phyloP scores from a whole-genome alignment of 2,113 vertebrate species.

The Gasterosteus nipponicus region DNA sequence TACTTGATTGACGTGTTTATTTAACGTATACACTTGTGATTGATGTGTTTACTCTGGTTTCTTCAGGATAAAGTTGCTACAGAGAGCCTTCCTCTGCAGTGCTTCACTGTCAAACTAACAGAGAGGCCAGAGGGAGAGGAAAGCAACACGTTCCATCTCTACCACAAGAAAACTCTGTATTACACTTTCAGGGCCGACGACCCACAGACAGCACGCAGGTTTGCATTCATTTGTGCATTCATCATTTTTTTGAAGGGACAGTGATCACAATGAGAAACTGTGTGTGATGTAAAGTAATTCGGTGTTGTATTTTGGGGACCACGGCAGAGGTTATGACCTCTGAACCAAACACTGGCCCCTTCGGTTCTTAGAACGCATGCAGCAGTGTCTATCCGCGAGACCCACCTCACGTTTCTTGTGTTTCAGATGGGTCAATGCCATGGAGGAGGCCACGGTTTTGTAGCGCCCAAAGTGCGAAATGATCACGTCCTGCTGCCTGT shows the following conservation, averaged over 20 bases:
- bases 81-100: slow-evolving; percentile 93
- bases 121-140: slow-evolving; percentile 87
- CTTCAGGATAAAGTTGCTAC: slow-evolving; percentile 90
- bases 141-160: slow-evolving; percentile 90
- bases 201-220: slow-evolving; percentile 90
- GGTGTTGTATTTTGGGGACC: no score
- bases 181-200: slow-evolving; percentile 94
- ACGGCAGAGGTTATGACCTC: no score
- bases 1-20: neutral
- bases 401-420: slow-evolving; percentile 30
- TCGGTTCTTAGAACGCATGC: no score
- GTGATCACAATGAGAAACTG: no score
- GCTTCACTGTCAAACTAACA: slow-evolving; percentile 89
- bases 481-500: slow-evolving; percentile 19
- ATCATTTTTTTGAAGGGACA: no score
- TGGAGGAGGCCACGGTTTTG: slow-evolving; percentile 94
- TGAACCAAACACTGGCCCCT: no score
- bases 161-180: slow-evolving; percentile 95
- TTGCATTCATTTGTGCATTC: slow-evolving; percentile 4
- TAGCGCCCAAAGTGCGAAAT: slow-evolving; percentile 81
- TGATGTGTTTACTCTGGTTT: slow-evolving; percentile 17
- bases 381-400: no score
- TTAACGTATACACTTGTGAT: neutral
- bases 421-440: slow-evolving; percentile 95
- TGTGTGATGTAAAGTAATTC: no score